These are phyloP conservation scores for Hyphantria cunea DNA, from an alignment of 1,140 invertebrate species.

Conservation along the genomic window DNA sequence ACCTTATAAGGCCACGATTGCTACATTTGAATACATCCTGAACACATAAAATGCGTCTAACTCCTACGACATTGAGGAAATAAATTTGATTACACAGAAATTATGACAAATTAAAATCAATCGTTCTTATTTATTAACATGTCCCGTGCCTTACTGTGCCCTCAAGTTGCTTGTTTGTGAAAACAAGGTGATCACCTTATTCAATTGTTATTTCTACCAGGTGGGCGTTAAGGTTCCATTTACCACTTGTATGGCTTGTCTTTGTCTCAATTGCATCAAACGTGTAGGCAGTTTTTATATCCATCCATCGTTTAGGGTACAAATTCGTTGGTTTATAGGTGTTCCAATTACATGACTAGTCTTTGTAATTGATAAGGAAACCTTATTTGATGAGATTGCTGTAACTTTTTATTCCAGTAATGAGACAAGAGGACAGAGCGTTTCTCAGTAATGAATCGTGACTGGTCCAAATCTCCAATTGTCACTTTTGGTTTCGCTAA, in stretches of 20 bases:
- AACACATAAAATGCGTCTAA: not conserved
- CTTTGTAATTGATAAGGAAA: not conserved
- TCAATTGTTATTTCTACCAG: slow-evolving; percentile 13
- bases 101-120: slow-evolving; percentile 7
- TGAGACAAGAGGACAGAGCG: too few relatives aligned
- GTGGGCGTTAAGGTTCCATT: slow-evolving; percentile 21
- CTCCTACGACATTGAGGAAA: slow-evolving; percentile 7
- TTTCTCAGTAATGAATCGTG: too few relatives aligned
- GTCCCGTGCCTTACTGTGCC: not conserved
- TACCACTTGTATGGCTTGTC: slow-evolving; percentile 18
- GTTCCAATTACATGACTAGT: slow-evolving; percentile 9
- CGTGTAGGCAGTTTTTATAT: slow-evolving; percentile 16
- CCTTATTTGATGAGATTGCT: too few relatives aligned
- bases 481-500: too few relatives aligned
- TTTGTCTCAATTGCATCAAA: slow-evolving; percentile 23
- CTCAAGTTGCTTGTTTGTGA: slow-evolving; percentile 4
- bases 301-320: slow-evolving; percentile 6
- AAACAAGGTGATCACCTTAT: slow-evolving; percentile 15
- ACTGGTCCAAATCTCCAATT: too few relatives aligned
- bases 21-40: too few relatives aligned
- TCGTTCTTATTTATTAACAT: not conserved
- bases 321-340: too few relatives aligned
- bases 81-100: not conserved
- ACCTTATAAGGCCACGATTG: too few relatives aligned
- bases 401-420: too few relatives aligned